Conservation (phyloP, 2,888 invertebrate species). For the Athalia cordata region DNA sequence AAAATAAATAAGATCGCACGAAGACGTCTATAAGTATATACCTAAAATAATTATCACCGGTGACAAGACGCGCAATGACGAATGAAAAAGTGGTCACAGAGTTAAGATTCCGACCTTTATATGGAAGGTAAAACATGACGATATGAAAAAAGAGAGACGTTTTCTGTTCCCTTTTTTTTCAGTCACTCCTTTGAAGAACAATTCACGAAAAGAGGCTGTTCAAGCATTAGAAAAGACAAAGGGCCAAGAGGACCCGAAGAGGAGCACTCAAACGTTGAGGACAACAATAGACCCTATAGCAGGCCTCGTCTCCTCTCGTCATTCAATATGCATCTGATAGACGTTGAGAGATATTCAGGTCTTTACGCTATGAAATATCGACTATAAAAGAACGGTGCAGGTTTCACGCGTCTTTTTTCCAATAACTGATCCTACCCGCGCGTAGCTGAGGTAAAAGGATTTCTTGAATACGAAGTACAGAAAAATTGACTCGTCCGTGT, state of each 20-base stretch:
- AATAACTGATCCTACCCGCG: slow-evolving; percentile 45
- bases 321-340: slow-evolving; percentile 62
- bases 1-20: too few relatives aligned
- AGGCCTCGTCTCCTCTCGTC: slow-evolving; percentile 56
- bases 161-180: background rate
- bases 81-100: background rate
- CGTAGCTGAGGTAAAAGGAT: too few relatives aligned
- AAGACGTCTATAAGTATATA: background rate
- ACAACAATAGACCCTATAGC: slow-evolving; percentile 60
- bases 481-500: too few relatives aligned
- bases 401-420: slow-evolving; percentile 48
- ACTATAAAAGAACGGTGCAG: slow-evolving; percentile 36
- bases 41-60: background rate
- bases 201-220: background rate
- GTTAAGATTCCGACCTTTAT: background rate
- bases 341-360: slow-evolving; percentile 59
- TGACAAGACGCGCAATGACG: background rate
- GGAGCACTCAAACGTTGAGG: slow-evolving; percentile 45
- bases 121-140: background rate
- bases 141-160: background rate
- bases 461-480: too few relatives aligned
- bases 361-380: slow-evolving; percentile 50
- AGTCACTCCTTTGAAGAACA: slow-evolving; percentile 9
- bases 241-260: slow-evolving; percentile 19
- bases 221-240: background rate